Percentiles rank a stretch among this genome's conserved stretches.
These are phyloP conservation scores for Gonatopus flavifemur DNA, from an alignment of 1,140 invertebrate species.

Conservation along the genomic window DNA sequence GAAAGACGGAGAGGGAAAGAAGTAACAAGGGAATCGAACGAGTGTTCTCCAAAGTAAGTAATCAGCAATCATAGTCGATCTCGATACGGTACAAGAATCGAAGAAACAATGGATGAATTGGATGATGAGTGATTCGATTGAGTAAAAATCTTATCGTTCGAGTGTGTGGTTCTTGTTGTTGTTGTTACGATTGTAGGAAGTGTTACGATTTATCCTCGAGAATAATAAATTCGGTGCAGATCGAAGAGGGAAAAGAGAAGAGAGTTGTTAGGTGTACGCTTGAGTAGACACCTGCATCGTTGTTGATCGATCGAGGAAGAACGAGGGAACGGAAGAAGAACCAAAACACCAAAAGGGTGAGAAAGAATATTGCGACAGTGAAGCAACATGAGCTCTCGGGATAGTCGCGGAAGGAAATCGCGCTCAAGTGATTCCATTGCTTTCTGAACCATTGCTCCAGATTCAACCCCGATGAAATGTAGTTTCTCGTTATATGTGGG, in stretches of 20 bases:
- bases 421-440: slow-evolving; percentile 45
- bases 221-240: slow-evolving; percentile 21
- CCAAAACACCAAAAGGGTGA: too few species aligned
- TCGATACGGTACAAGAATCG: too few species aligned
- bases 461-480: slow-evolving; percentile 43
- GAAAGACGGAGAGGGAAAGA: too few species aligned
- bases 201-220: neutral
- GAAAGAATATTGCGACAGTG: slow-evolving; percentile 20
- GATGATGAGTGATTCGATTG: too few species aligned
- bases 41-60: too few species aligned
- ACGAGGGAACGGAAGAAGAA: neutral
- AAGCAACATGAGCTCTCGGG: slow-evolving; percentile 1
- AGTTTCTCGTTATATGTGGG: slow-evolving; percentile 13
- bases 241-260: slow-evolving; percentile 11
- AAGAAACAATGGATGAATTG: too few species aligned
- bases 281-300: slow-evolving; percentile 38
- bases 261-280: slow-evolving; percentile 33
- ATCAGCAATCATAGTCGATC: too few species aligned
- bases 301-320: neutral
- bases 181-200: too few species aligned
- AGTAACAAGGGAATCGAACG: too few species aligned
- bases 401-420: too few species aligned
- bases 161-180: too few species aligned
- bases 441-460: slow-evolving; percentile 45
- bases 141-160: too few species aligned